Conservation (phyloP, 37 sponge, comb jelly and placozoan species). For the Theonella swinhoei region DNA sequence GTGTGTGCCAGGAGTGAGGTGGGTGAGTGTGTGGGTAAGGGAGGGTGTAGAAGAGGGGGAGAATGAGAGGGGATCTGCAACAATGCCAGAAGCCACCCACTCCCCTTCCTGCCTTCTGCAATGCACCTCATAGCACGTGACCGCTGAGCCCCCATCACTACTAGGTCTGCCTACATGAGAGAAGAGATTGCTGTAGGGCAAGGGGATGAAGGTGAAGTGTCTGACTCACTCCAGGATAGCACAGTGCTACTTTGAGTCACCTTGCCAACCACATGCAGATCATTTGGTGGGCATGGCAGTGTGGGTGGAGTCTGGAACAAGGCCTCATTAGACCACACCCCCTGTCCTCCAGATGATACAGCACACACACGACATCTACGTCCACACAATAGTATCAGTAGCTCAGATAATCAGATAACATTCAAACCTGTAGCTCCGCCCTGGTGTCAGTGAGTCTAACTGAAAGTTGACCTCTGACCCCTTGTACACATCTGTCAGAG, state of each 20-base stretch:
- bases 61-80: conserved; percentile 31
- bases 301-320: conserved; percentile 40
- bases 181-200: background rate
- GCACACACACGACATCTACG: conserved; percentile 49
- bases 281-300: conserved; percentile 39
- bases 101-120: background rate
- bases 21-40: conserved; percentile 27
- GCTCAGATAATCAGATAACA: too few relatives aligned
- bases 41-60: conserved; percentile 3
- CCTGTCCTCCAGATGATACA: conserved; percentile 23
- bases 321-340: conserved; percentile 43
- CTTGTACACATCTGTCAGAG: conserved; percentile 19
- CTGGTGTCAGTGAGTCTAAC: conserved; percentile 35
- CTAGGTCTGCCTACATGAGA: conserved; percentile 63
- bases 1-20: conserved; percentile 53
- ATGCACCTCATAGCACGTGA: conserved; percentile 56
- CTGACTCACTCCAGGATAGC: conserved; percentile 59
- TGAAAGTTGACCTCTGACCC: conserved; percentile 21
- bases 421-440: conserved; percentile 20
- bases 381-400: background rate
- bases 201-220: too few relatives aligned
- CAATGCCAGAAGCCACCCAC: conserved; percentile 15
- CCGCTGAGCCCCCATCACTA: conserved; percentile 59
- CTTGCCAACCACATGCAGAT: conserved; percentile 26
- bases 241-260: conserved; percentile 33